Evolutionary conservation across 2,113 vertebrate species (phyloP).

Genomic region (Agelaius tricolor): DNA sequence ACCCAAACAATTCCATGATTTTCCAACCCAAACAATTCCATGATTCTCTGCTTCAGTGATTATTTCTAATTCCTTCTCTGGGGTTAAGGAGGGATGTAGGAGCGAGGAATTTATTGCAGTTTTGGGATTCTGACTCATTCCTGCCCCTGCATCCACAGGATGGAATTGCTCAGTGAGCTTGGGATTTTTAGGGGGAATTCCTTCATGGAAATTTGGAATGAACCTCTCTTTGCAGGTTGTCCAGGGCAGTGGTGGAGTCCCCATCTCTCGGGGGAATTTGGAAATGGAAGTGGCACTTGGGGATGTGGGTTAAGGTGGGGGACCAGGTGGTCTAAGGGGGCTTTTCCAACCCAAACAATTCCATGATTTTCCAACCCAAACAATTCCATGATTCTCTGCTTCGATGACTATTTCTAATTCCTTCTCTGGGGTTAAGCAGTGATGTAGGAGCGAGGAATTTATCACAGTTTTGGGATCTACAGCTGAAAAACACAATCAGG

Average conservation of each 20-base stretch:
- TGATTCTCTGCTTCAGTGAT: background rate
- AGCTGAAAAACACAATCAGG: background rate
- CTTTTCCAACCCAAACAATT: background rate
- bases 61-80: background rate
- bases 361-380: background rate
- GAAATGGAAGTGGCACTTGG: background rate
- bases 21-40: too few species aligned
- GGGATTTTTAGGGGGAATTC: background rate
- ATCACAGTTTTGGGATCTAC: background rate
- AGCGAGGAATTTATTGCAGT: background rate
- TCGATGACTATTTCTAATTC: too few species aligned
- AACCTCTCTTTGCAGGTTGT: too few species aligned
- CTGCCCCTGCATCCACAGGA: background rate
- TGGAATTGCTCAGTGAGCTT: accelerated
- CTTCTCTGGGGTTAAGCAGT: background rate
- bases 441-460: background rate
- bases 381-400: background rate
- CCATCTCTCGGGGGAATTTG: background rate
- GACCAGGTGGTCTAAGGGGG: too few species aligned
- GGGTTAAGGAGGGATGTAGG: background rate
- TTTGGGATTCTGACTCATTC: background rate
- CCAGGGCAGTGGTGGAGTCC: too few species aligned
- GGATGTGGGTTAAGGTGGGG: background rate
- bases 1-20: background rate
- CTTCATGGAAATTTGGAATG: background rate